Evolutionary conservation across 2,113 vertebrate genomes (phyloP).

Genomic region (Columba janthina): DNA sequence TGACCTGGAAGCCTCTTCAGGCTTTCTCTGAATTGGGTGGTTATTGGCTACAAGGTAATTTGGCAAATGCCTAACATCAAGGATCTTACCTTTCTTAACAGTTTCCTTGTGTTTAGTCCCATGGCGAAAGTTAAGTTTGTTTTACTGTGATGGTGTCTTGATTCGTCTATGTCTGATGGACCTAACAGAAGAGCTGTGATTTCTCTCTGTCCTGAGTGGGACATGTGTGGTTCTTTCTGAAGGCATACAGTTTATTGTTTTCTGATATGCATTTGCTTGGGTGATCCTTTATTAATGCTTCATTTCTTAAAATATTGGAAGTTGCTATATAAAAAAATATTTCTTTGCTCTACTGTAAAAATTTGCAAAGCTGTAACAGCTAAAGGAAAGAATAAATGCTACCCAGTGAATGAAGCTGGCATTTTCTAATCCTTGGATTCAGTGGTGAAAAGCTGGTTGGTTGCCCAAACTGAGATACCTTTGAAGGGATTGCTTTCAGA

Average conservation of each 20-base stretch:
- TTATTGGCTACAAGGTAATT: not conserved
- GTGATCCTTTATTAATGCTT: not conserved
- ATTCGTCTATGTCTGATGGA: not conserved
- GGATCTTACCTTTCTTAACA: not conserved
- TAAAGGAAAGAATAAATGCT: not conserved
- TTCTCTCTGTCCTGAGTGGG: not conserved
- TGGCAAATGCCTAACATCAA: not conserved
- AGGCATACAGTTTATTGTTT: not conserved
- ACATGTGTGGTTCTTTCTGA: not conserved
- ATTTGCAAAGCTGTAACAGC: not conserved
- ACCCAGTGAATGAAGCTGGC: not conserved
- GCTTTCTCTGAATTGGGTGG: not conserved
- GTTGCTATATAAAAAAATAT: not conserved
- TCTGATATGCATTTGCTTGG: not conserved
- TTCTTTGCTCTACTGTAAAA: not conserved
- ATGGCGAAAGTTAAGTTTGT: not conserved
- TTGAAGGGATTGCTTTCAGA: not conserved
- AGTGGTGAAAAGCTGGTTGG: not conserved
- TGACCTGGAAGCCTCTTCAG: not conserved
- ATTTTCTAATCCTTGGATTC: slow-evolving; percentile 14
- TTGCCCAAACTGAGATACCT: not conserved
- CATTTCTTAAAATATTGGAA: not conserved
- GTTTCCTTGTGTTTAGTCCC: not conserved
- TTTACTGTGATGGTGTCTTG: not conserved
- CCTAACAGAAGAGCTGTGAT: not conserved